Conservation (phyloP, 2,113 vertebrate species). For the Acanthisitta chloris region DNA sequence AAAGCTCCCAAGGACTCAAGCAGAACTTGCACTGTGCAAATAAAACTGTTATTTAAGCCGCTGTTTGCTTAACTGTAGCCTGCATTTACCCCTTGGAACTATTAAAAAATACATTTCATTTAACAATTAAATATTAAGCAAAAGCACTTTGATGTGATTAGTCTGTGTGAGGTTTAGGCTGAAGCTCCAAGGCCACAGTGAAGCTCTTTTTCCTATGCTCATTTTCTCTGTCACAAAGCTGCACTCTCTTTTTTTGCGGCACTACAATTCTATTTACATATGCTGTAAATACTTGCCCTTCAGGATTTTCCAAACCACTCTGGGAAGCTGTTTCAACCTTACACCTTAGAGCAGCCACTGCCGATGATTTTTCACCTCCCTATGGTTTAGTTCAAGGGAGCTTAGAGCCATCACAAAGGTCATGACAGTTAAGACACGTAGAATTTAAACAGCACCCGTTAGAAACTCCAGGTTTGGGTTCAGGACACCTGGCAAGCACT, state of each 20-base stretch:
- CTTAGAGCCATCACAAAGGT: neutral
- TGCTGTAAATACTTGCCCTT: neutral
- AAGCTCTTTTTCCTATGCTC: neutral
- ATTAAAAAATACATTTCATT: neutral
- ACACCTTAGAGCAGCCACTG: neutral
- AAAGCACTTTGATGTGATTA: neutral
- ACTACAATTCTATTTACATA: fast-evolving
- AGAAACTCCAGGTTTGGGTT: neutral
- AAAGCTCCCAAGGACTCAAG: neutral
- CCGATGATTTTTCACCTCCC: neutral
- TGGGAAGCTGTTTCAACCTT: neutral
- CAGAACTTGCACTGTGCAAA: neutral
- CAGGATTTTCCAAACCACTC: neutral
- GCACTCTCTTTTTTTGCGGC: neutral
- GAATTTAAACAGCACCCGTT: neutral
- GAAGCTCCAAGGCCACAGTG: neutral
- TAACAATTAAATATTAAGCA: neutral
- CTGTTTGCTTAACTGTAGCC: neutral
- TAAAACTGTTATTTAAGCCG: neutral
- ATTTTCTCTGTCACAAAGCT: neutral
- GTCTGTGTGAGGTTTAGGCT: neutral
- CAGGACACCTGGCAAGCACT: neutral
- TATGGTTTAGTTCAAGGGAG: neutral
- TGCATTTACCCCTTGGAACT: neutral
- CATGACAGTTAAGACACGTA: neutral